A percentile compares a stretch with the other conserved stretches of the same genome.
These are phyloP conservation scores for Ceratothoa steindachneri DNA, from an alignment of 2,888 invertebrate genomes.

Conservation along the genomic window DNA sequence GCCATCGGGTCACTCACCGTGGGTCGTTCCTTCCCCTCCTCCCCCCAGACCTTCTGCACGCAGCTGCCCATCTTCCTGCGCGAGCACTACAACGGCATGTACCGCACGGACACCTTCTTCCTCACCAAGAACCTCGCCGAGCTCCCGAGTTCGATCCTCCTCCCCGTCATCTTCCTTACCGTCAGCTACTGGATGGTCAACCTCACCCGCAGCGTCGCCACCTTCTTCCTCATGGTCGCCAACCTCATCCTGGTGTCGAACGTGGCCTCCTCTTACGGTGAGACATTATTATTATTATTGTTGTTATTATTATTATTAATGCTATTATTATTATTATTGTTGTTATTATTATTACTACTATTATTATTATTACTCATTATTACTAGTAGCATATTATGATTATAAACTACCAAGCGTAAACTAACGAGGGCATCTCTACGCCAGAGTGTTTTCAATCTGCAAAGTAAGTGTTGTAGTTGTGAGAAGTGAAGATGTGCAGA, in stretches of 20 bases:
- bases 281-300: conserved; percentile 7
- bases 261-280: conserved; percentile 59
- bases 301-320: conserved; percentile 4
- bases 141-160: conserved; percentile 74
- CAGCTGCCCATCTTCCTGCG: conserved; percentile 84
- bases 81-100: conserved; percentile 85
- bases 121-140: conserved; percentile 85
- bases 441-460: too few species aligned
- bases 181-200: conserved; percentile 88
- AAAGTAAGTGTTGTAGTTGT: too few species aligned
- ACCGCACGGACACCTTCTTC: conserved; percentile 85
- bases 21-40: too few species aligned
- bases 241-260: conserved; percentile 79
- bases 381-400: not conserved
- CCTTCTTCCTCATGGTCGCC: conserved; percentile 63
- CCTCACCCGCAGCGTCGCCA: conserved; percentile 63
- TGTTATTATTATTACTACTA: not conserved
- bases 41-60: conserved; percentile 78
- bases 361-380: not conserved
- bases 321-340: not conserved
- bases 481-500: too few species aligned
- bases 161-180: conserved; percentile 66
- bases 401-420: too few species aligned
- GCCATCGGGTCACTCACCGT: too few species aligned
- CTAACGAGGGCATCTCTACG: too few species aligned